Conservation (phyloP, 2,113 vertebrate species). For the Microtus pennsylvanicus region DNA sequence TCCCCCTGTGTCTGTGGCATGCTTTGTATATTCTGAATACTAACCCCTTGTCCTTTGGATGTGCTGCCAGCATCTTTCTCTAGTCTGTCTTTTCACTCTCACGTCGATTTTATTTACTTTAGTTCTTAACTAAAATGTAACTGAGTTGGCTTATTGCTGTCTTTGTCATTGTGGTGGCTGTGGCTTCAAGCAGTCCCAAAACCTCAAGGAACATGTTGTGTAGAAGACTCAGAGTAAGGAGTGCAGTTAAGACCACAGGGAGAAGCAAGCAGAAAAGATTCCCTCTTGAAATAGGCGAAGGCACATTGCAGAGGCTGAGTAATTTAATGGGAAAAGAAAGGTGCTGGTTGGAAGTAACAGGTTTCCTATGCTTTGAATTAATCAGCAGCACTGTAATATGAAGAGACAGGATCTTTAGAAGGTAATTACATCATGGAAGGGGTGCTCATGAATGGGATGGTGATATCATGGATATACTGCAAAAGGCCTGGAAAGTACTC, state of each 20-base stretch:
- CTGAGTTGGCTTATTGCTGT: neutral
- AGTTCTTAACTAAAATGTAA: neutral
- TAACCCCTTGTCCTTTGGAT: neutral
- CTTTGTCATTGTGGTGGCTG: neutral
- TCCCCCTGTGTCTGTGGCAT: neutral
- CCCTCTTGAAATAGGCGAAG: neutral
- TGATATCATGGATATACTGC: neutral
- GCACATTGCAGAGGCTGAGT: neutral
- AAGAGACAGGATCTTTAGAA: neutral
- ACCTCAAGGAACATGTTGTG: neutral
- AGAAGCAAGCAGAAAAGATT: neutral
- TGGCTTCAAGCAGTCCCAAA: neutral
- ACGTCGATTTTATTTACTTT: neutral
- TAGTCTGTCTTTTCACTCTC: neutral
- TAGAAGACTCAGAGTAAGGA: neutral
- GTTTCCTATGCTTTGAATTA: neutral
- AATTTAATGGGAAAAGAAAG: neutral
- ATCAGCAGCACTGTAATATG: neutral
- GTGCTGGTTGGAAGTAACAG: slow-evolving; percentile 3
- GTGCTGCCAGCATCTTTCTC: neutral
- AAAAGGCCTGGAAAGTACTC: no score
- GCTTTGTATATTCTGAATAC: neutral
- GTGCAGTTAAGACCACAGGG: neutral
- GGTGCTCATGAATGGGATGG: no score
- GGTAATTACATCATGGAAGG: no score